A percentile compares a stretch with the other conserved stretches of the same genome.
Conservation (phyloP, 2,113 vertebrate species). For the Pagrus major region DNA sequence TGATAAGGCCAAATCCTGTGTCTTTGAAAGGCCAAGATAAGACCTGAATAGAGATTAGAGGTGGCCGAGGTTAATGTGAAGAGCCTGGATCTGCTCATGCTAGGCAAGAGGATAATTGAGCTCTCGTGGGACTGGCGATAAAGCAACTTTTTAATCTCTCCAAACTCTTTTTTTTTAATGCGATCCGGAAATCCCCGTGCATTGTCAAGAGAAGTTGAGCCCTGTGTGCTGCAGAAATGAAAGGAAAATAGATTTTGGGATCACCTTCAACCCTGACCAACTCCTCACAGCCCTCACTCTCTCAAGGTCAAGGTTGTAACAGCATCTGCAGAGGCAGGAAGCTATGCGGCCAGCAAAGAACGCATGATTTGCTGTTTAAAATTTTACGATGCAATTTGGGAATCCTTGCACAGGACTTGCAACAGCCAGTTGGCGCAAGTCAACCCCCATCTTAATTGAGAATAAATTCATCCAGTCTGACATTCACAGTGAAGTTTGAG, state of each 20-base stretch:
- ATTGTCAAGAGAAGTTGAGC: slow-evolving; percentile 35
- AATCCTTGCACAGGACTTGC: slow-evolving; percentile 48
- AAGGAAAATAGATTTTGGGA: slow-evolving; percentile 42
- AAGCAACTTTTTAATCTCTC: slow-evolving; percentile 67
- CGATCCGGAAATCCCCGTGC: slow-evolving; percentile 42
- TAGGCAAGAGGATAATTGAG: slow-evolving; percentile 63
- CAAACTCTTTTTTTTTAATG: slow-evolving; percentile 38
- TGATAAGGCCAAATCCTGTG: slow-evolving; percentile 52
- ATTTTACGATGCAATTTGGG: slow-evolving; percentile 67
- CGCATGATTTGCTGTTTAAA: slow-evolving; percentile 67
- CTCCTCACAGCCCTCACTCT: background rate
- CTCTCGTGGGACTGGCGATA: slow-evolving; percentile 48
- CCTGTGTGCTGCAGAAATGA: background rate
- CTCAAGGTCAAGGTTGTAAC: slow-evolving; percentile 48
- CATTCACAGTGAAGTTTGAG: slow-evolving; percentile 47
- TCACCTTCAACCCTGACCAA: slow-evolving; percentile 35
- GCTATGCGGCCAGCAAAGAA: slow-evolving; percentile 30
- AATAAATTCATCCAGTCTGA: slow-evolving; percentile 55
- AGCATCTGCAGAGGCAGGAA: slow-evolving; percentile 17
- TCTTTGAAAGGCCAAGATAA: slow-evolving; percentile 67
- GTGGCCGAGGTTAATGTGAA: slow-evolving; percentile 69
- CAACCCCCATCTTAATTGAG: slow-evolving; percentile 53
- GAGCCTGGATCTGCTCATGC: slow-evolving; percentile 47
- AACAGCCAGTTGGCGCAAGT: slow-evolving; percentile 34
- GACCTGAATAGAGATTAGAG: slow-evolving; percentile 58